Evolutionary conservation across 2,113 vertebrate genomes (phyloP), one percentile per base, ranked within the genome.

Genomic region (Thryonomys swinderianus): DNA sequence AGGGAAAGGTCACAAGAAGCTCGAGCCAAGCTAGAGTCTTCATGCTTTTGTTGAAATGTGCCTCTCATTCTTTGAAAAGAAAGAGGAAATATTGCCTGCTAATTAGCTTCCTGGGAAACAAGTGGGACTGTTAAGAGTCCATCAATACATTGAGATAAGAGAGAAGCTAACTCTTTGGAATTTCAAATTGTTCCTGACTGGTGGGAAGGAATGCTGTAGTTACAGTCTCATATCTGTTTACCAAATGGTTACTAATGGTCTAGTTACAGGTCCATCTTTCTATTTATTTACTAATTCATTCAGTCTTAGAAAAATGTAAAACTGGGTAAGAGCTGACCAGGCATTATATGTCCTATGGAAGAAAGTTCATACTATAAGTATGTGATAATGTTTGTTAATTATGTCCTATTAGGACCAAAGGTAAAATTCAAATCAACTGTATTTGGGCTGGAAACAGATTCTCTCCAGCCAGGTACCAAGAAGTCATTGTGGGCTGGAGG

Each of bases 21-120:
- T 51, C 40, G 25, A 42, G 53, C 51, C 53, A 59, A 71, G 84
- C 57, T 74, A 76, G 82, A 76, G 64, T 91, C 86, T 81, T 62
- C 85, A 61, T 86, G 57, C 27, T 89, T 93, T 88, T 82, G 55
- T 82, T 67, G 64, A 82, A 66, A 85, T 73, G 40, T 82, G 82
- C 20, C 45, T 82, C 57, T 79, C 23, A 67, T 86, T 96, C 51
- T 37, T 74, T 86, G 64, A 51, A 95, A 85, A 76, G 40, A 61
- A n/a, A 92, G 55, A 87, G 85, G 67, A 69, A 91, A 87, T 84
- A 57, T 64, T 80, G 84, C 85, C 57, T 83, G 62, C 73, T 92
- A 66, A 83, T 85, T 83, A 76, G 86, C 86, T 95, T 89, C 62
- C 66, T 34, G 61, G 55, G 59, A 74, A 82, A 42, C 18, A 42